Conservation (phyloP, 2,888 invertebrate genomes). For the Nephrotoma flavescens region DNA sequence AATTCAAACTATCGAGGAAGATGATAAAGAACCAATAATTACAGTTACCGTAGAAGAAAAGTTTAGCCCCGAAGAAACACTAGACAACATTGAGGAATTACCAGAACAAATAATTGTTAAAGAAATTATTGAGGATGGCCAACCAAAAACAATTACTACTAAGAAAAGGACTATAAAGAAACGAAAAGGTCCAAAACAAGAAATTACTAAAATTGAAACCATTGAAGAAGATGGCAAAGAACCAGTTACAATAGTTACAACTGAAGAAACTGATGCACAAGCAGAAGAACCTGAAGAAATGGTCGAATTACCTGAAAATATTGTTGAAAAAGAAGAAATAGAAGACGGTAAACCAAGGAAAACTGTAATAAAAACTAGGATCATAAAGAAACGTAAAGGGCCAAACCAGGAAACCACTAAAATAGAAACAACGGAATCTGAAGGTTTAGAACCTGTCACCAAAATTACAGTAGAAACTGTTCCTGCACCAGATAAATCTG, state of each 20-base stretch:
- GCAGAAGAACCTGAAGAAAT: slow-evolving; percentile 17
- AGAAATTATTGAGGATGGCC: slow-evolving; percentile 20
- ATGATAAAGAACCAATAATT: slow-evolving; percentile 22
- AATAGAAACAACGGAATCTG: slow-evolving; percentile 19
- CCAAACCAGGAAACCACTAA: slow-evolving; percentile 21
- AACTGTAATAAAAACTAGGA: slow-evolving; percentile 15
- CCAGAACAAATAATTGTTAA: slow-evolving; percentile 24
- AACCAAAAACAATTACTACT: slow-evolving; percentile 23
- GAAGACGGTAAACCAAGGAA: slow-evolving; percentile 16
- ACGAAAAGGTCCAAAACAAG: slow-evolving; percentile 28
- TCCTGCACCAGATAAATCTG: slow-evolving; percentile 11
- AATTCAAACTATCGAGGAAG: slow-evolving; percentile 18
- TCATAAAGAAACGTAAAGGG: slow-evolving; percentile 18
- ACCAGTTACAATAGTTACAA: slow-evolving; percentile 22
- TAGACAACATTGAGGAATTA: slow-evolving; percentile 19
- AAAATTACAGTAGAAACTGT: slow-evolving; percentile 16
- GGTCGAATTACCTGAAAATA: slow-evolving; percentile 13
- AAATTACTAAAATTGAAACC: slow-evolving; percentile 34
- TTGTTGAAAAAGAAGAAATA: slow-evolving; percentile 19
- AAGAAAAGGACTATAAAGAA: slow-evolving; percentile 32
- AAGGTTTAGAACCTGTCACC: slow-evolving; percentile 19
- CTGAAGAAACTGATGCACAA: slow-evolving; percentile 17
- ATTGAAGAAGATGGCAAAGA: slow-evolving; percentile 30
- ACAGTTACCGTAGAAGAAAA: slow-evolving; percentile 20
- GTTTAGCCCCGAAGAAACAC: slow-evolving; percentile 10